These are phyloP conservation scores for Dufourea novaeangliae DNA, from an alignment of 1,140 invertebrate genomes.

Conservation along the genomic window DNA sequence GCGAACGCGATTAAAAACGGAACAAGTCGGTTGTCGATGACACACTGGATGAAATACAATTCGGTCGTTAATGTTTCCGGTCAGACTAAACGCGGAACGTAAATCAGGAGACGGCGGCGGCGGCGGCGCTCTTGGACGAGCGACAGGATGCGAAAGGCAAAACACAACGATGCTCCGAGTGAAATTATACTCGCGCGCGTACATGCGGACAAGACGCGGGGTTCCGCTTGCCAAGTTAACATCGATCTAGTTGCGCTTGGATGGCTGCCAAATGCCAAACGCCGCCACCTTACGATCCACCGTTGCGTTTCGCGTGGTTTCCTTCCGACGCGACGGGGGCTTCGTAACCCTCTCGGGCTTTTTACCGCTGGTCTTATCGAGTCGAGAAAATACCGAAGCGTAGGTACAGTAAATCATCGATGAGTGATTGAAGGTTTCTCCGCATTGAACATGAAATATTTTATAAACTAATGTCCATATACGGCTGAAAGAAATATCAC, in stretches of 20 bases:
- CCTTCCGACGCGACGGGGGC: neutral
- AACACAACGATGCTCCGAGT: neutral
- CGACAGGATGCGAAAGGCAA: neutral
- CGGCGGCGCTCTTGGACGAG: neutral
- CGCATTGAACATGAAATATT: too few species aligned
- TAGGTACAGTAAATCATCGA: too few species aligned
- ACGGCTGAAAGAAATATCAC: too few species aligned
- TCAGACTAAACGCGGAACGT: neutral
- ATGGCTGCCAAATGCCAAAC: constrained; percentile 66
- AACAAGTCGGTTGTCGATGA: too few species aligned
- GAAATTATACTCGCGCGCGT: constrained; percentile 11
- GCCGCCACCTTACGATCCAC: constrained; percentile 34
- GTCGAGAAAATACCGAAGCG: neutral
- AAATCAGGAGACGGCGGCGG: too few species aligned
- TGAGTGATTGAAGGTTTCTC: too few species aligned
- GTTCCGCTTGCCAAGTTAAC: constrained; percentile 66
- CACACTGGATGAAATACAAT: too few species aligned
- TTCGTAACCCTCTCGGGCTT: neutral
- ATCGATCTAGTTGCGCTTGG: constrained; percentile 73
- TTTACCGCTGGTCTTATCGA: too few species aligned
- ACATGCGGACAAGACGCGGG: constrained; percentile 45
- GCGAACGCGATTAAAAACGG: too few species aligned
- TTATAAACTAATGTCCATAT: too few species aligned
- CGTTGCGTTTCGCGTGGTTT: neutral
- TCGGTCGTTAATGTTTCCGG: neutral